Evolutionary conservation across 2,113 vertebrate genomes (phyloP), one percentile per base, ranked within the genome.

Genomic region (Vireo altiloquus): DNA sequence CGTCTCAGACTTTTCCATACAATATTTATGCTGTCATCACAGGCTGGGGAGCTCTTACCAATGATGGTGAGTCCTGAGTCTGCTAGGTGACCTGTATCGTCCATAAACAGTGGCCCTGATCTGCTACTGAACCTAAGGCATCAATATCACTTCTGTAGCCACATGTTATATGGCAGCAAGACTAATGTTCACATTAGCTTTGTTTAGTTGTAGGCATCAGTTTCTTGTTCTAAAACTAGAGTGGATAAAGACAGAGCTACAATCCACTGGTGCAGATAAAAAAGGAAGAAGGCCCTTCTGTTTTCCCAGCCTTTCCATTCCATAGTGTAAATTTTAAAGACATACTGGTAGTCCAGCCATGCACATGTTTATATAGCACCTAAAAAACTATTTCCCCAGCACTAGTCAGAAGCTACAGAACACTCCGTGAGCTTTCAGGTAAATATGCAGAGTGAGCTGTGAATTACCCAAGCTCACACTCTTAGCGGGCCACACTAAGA

Each of bases 31-130:
- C 28, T 95, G 98, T 97, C 96, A 96, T 99, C 96, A 99, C 98
- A 3, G 99, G 99, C 86, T 99, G 99, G 99, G 99, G 99, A 30
- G 98, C 98, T 6, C 75, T 97, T 56, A 97, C 96, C 37, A 87
- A 95, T 30, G 96, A 98, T 0, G 98, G 98, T 98, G 76, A 97
- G 97, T 97, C 83, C 47, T 35, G 35, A 46, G 46, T 60, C 52
- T 86, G 33, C 37, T 60, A 70, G 30, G 44, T 1, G 22, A 46
- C 47, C n/a, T 39, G 13, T 22, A 21, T 20, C 28, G 68, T 56
- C 46, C 21, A 24, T 6, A 9, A 75, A 54, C 31, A 71, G 61
- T 2, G 4, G 16, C 40, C 79, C 72, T 59, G 40, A 53, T 54
- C 46, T 63, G 3, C 44, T 50, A 11, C 35, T 28, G 54, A 47